Base-by-base conservation (phyloP, 2,888 invertebrate species). In the Colostygia pectinataria region DNA sequence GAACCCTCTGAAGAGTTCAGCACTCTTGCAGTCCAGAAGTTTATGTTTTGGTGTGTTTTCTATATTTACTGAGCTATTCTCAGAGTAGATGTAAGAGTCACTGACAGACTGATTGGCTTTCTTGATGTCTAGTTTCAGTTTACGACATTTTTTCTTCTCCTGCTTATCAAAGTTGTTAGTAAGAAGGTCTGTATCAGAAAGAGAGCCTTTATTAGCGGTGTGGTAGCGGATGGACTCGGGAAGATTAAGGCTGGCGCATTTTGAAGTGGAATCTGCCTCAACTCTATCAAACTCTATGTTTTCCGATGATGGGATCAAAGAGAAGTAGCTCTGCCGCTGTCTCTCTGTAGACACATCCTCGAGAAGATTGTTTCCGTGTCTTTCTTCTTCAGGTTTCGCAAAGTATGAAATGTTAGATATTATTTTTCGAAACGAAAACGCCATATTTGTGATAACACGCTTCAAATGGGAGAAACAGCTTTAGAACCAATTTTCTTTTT, bases 31-130 rank as follows among this genome's bases (percentile, higher is more conserved):
- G 20, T 85, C 78, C 1, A 90, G 49, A 0, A 77, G 61, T 3
- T 83, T 72, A 40, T 87, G 84, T 65, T 81, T 87, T 0, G 90
- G 90, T 2, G 90, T 90, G 39, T 90, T 90, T 52, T 90, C 90
- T 1, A 75, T 48, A 31, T 77, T 70, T 0, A 64, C 49, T 0
- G 65, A 54, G 15, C 61, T 60, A 25, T 65, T 55, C 31, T 65
- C 52, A 0, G 68, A 60, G 6, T 64, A 55, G 0, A 70, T 69
- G 0, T 74, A 36, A 1, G 65, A 68, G 8, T 78, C 77, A 0
- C 62, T 72, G 62, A 76, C 66, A 0, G 84, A 82, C 45, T 76
- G 75, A 13, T 77, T 83, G 0, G 86, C 82, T 55, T 84, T 84
- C 36, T 74, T 72, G 0, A 88, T 74, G 43, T 90, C 84, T 5